phyloP scores from a whole-genome alignment of 2,113 vertebrate genomes.

The Ursus arctos region DNA sequence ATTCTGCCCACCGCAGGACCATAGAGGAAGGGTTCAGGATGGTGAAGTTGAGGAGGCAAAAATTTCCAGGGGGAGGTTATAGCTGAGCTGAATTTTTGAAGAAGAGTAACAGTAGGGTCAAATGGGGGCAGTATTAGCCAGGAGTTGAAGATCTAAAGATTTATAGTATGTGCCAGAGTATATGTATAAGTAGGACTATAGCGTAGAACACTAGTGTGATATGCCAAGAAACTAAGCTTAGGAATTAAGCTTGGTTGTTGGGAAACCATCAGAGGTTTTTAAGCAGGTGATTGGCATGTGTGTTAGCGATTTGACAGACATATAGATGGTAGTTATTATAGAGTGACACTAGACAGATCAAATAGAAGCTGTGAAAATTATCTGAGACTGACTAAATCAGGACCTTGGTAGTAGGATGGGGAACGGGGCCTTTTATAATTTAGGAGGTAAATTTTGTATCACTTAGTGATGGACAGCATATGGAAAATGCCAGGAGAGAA shows the following conservation, averaged over 20 bases:
- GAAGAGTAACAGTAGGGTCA: background rate
- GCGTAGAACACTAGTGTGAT: background rate
- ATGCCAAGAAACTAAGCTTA: background rate
- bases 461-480: background rate
- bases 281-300: background rate
- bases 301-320: background rate
- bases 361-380: background rate
- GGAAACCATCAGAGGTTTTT: background rate
- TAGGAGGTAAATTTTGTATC: background rate
- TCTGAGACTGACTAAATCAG: background rate
- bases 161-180: background rate
- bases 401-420: background rate
- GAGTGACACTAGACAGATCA: background rate
- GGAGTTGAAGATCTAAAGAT: background rate
- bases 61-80: background rate
- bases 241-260: background rate
- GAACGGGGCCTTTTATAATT: background rate
- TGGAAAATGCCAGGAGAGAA: background rate
- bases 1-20: background rate
- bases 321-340: background rate
- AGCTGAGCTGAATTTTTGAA: background rate
- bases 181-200: background rate
- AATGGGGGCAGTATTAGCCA: background rate
- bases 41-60: background rate
- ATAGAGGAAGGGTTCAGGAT: background rate